Percentiles rank a stretch among this genome's conserved stretches.
These are phyloP conservation scores for Eutolmus rufibarbis DNA, from an alignment of 2,888 invertebrate genomes.

Conservation along the genomic window DNA sequence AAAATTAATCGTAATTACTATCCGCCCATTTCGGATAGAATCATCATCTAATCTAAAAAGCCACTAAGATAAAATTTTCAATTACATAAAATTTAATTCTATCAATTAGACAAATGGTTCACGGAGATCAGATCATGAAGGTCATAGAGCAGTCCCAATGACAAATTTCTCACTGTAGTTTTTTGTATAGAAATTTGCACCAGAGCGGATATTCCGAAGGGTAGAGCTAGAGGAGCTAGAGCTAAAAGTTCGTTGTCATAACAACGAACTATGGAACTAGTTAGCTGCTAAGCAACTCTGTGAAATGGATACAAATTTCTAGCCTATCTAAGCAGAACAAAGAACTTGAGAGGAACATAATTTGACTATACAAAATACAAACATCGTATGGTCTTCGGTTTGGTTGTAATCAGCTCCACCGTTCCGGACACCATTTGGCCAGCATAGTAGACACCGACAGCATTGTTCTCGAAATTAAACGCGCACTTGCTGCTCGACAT, in stretches of 20 bases:
- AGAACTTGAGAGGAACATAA: not conserved
- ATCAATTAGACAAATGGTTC: not conserved
- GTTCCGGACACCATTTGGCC: conserved; percentile 59
- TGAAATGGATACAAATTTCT: not conserved
- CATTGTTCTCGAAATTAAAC: conserved; percentile 58
- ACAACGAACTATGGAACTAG: not conserved
- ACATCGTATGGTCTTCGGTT: conserved; percentile 61
- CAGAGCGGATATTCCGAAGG: not conserved
- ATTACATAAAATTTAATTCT: not conserved
- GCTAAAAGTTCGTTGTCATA: not conserved
- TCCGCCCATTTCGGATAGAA: not conserved
- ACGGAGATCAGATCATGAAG: not conserved
- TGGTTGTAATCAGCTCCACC: conserved; percentile 58
- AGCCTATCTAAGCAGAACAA: not conserved
- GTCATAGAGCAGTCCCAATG: not conserved
- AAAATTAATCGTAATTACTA: not conserved
- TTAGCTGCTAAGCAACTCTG: too few species aligned
- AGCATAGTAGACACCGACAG: conserved; percentile 59
- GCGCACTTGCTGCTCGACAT: conserved; percentile 60
- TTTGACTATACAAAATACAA: conserved; percentile 49
- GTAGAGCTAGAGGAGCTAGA: not conserved
- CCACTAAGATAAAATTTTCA: not conserved
- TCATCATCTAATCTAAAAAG: not conserved
- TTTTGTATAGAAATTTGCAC: not conserved
- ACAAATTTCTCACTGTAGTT: not conserved